Percentiles rank a stretch among this genome's conserved stretches.
Conservation (phyloP, 2,797 vertebrate genomes). For the Euphonia xanthogaster region DNA sequence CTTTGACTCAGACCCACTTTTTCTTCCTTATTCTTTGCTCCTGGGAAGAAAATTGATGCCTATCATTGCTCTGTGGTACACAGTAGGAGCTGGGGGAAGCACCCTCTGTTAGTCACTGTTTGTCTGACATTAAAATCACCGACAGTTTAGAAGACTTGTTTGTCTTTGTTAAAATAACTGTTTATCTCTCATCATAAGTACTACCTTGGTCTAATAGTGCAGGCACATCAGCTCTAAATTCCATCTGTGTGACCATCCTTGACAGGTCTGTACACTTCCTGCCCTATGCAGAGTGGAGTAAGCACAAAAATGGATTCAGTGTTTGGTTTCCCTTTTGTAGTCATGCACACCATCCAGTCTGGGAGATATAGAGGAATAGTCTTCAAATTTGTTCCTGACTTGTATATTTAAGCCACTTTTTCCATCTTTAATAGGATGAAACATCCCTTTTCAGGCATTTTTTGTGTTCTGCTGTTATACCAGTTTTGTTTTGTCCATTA, state of each 20-base stretch:
- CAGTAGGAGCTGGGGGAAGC: not conserved
- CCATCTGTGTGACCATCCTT: not conserved
- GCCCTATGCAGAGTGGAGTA: not conserved
- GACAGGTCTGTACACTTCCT: not conserved
- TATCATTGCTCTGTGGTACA: not conserved
- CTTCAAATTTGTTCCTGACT: not conserved
- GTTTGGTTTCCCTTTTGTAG: not conserved
- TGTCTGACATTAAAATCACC: constrained; percentile 1
- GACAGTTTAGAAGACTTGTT: not conserved
- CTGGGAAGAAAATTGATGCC: not conserved
- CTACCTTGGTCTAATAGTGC: not conserved
- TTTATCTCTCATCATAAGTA: constrained; percentile 33
- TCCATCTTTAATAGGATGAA: not conserved
- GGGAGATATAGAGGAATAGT: not conserved
- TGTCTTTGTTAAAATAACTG: constrained; percentile 19
- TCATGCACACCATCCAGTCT: not conserved
- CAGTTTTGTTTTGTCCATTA: not conserved
- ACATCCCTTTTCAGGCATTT: not conserved
- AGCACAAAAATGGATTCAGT: not conserved
- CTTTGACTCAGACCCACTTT: not conserved
- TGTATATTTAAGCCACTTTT: not conserved
- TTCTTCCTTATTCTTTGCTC: constrained; percentile 20
- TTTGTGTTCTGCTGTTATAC: not conserved
- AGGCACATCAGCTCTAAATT: not conserved
- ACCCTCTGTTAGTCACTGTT: constrained; percentile 18